phyloP scores from a whole-genome alignment of 2,888 invertebrate genomes.

The Plagodis pulveraria region DNA sequence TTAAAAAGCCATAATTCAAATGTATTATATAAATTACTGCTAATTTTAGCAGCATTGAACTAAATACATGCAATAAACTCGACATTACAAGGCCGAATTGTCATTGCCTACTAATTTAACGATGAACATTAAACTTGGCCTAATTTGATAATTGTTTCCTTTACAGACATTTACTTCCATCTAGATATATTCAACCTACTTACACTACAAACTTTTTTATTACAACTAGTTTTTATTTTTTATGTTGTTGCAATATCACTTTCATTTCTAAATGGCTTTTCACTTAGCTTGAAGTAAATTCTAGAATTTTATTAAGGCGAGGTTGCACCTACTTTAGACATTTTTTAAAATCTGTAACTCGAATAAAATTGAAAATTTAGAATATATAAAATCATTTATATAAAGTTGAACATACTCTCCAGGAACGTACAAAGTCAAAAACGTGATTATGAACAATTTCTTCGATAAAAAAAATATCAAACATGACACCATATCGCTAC shows the following conservation, averaged over 20 bases:
- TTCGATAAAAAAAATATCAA: no score
- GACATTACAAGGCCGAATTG: slow-evolving; percentile 27
- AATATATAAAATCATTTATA: no score
- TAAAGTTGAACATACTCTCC: no score
- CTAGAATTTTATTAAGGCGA: no score
- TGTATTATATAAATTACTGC: slow-evolving; percentile 15
- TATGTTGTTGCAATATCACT: slow-evolving; percentile 8
- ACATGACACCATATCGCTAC: no score
- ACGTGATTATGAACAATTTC: no score
- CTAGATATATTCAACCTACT: slow-evolving; percentile 12
- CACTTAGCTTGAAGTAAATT: background rate
- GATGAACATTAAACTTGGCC: slow-evolving; percentile 32
- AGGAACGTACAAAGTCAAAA: no score
- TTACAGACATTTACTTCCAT: slow-evolving; percentile 23
- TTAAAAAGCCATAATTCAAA: slow-evolving; percentile 21
- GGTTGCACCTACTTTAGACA: no score
- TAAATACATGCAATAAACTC: slow-evolving; percentile 26
- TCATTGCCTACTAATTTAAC: slow-evolving; percentile 23
- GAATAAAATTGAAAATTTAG: no score
- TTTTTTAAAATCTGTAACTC: no score
- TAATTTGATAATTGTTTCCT: slow-evolving; percentile 38
- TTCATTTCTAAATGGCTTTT: slow-evolving; percentile 13
- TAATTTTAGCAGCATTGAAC: slow-evolving; percentile 31
- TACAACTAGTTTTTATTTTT: slow-evolving; percentile 1
- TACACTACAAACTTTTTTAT: slow-evolving; percentile 2